phyloP scores from a whole-genome alignment of 2,888 invertebrate genomes.

The Isotomurus palustris region DNA sequence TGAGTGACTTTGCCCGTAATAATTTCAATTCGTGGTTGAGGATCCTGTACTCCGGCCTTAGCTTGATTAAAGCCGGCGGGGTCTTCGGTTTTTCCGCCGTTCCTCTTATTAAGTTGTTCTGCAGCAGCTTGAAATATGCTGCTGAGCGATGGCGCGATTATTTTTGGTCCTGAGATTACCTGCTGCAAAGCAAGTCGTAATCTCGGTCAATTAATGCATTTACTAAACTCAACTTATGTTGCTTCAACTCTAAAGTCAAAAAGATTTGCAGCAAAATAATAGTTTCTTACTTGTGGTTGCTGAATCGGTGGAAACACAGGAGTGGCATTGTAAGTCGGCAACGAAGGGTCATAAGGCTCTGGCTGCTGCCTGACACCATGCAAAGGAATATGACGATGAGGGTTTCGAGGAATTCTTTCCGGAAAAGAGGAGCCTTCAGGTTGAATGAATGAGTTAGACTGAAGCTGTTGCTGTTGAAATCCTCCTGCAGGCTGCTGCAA shows the following conservation, averaged over 20 bases:
- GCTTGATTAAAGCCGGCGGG: no score
- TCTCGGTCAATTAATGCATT: neutral
- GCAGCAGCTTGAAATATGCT: neutral
- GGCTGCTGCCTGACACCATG: neutral
- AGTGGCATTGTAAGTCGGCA: constrained; percentile 13
- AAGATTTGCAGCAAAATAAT: neutral
- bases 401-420: constrained; percentile 17
- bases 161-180: neutral
- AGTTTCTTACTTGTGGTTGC: neutral
- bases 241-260: neutral
- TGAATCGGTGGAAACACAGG: neutral
- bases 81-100: neutral
- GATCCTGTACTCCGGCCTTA: neutral
- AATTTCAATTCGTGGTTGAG: constrained; percentile 8
- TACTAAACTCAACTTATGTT: neutral
- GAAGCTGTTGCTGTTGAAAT: neutral
- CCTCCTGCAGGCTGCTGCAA: no score
- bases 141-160: neutral
- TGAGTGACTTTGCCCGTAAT: constrained; percentile 77
- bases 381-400: constrained; percentile 3
- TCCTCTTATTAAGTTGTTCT: neutral
- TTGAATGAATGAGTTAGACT: constrained; percentile 8
- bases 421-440: neutral
- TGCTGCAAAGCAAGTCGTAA: neutral
- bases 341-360: constrained; percentile 21